phyloP scores from a whole-genome alignment of 2,888 invertebrate species.

The Carterocephalus palaemon region DNA sequence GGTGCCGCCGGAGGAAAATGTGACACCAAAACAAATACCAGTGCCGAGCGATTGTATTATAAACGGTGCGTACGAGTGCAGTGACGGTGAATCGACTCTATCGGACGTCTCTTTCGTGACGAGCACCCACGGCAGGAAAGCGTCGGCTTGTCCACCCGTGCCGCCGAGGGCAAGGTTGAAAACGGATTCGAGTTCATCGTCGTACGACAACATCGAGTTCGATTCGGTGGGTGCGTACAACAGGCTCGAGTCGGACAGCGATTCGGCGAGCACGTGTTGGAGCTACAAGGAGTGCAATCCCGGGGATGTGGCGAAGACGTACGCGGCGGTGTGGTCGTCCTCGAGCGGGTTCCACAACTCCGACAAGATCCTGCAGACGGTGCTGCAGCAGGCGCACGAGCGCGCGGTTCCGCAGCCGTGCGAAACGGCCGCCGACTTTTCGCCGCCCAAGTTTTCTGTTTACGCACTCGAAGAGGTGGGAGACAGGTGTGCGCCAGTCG shows the following conservation, averaged over 20 bases:
- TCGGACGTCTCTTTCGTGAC: conserved; percentile 57
- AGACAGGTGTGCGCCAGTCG: conserved; percentile 70
- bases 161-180: conserved; percentile 54
- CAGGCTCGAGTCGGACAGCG: conserved; percentile 49
- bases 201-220: conserved; percentile 48
- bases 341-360: conserved; percentile 71
- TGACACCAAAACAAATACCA: conserved; percentile 28
- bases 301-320: conserved; percentile 48
- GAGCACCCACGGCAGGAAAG: conserved; percentile 52
- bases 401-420: conserved; percentile 62
- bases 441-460: conserved; percentile 56
- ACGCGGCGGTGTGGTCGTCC: conserved; percentile 68
- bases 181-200: conserved; percentile 45
- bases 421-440: conserved; percentile 62
- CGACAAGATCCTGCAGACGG: conserved; percentile 57
- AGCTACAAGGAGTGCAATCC: conserved; percentile 68
- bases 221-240: conserved; percentile 33
- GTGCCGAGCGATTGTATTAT: conserved; percentile 28
- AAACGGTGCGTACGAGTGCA: conserved; percentile 43
- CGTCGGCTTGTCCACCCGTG: conserved; percentile 46
- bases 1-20: conserved; percentile 25
- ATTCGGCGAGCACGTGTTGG: conserved; percentile 71
- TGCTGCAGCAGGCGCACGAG: conserved; percentile 53
- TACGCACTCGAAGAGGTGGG: conserved; percentile 69
- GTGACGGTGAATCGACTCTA: conserved; percentile 58